These are phyloP conservation scores for Paratilapia polleni DNA, from an alignment of 2,113 vertebrate species.

Conservation along the genomic window DNA sequence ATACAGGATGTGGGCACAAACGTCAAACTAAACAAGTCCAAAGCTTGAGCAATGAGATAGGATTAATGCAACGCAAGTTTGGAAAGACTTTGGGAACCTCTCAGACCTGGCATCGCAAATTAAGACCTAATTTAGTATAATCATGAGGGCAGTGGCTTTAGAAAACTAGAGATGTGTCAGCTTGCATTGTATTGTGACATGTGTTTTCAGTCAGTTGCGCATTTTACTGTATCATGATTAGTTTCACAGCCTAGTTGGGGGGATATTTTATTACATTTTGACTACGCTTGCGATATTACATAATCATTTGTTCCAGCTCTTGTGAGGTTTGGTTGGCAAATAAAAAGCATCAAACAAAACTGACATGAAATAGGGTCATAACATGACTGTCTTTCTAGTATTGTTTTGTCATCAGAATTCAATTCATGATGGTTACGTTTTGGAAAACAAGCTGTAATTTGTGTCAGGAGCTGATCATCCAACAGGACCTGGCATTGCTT, in stretches of 20 bases:
- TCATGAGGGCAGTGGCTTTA: not conserved
- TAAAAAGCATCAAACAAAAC: not conserved
- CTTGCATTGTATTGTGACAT: not conserved
- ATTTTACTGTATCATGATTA: not conserved
- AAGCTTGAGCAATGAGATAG: not conserved
- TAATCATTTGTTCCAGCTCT: not conserved
- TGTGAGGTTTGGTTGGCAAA: not conserved
- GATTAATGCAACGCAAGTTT: not conserved
- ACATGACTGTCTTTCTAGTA: not conserved
- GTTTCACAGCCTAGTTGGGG: not conserved
- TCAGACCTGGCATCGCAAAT: not conserved
- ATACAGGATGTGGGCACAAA: not conserved
- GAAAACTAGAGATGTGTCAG: conserved; percentile 1
- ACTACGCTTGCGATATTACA: not conserved
- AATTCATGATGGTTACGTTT: not conserved
- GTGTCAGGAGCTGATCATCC: conserved; percentile 5
- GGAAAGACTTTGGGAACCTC: not conserved
- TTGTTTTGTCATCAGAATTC: not conserved
- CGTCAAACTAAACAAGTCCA: not conserved
- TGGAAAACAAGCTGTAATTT: conserved; percentile 5
- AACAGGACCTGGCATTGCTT: conserved; percentile 20
- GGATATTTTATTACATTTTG: conserved; percentile 8
- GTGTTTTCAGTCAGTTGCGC: not conserved
- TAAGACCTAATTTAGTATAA: not conserved
- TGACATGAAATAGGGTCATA: not conserved